These are phyloP conservation scores for Ptilonorhynchus violaceus DNA, from an alignment of 2,113 vertebrate species.

Conservation along the genomic window DNA sequence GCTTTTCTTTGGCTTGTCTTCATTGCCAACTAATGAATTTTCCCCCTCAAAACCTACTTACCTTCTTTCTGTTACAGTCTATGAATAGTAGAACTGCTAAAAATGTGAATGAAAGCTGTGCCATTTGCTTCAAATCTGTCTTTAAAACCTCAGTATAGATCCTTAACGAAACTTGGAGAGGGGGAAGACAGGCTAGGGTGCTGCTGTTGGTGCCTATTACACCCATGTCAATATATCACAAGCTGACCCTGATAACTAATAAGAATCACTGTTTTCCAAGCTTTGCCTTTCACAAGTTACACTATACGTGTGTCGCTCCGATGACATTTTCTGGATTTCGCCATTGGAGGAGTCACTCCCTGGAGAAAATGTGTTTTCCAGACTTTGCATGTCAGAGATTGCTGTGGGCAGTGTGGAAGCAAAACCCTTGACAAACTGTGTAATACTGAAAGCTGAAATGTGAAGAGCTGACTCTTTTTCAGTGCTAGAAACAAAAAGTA, in stretches of 20 bases:
- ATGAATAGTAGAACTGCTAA: background rate
- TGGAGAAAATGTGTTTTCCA: background rate
- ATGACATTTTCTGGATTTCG: background rate
- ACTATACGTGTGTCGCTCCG: fast-evolving
- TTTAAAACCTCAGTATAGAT: background rate
- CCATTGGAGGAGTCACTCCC: background rate
- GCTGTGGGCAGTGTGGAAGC: background rate
- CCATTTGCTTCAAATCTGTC: background rate
- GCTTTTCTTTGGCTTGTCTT: background rate
- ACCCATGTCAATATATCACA: background rate
- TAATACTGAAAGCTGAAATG: background rate
- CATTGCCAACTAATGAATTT: background rate
- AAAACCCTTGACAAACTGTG: background rate
- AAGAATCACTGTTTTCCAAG: background rate
- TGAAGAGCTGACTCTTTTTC: background rate
- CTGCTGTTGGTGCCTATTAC: background rate
- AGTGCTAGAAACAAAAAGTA: background rate
- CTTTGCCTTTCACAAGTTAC: background rate
- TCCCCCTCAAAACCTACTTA: background rate
- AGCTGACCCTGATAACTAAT: background rate
- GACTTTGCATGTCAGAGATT: background rate
- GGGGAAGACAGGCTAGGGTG: background rate
- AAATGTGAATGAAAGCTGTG: background rate
- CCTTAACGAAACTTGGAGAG: background rate
- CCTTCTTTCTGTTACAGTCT: background rate